Evolutionary conservation across 2,797 vertebrate species (phyloP).

Genomic region (Macropus fuliginosus): DNA sequence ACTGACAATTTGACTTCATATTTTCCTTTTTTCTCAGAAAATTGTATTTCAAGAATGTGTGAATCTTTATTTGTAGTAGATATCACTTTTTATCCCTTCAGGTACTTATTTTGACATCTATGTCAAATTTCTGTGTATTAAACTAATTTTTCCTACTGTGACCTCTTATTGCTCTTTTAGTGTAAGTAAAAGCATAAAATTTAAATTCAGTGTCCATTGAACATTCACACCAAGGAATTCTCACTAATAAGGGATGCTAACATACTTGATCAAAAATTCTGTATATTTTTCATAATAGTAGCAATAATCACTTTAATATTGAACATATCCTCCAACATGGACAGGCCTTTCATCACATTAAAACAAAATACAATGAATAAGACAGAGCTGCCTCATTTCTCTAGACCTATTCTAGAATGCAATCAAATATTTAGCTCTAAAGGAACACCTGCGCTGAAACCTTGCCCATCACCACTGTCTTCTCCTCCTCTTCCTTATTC

Average conservation of each 20-base stretch:
- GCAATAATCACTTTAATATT: rapidly evolving
- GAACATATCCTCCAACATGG: rapidly evolving
- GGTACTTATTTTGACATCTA: neutral
- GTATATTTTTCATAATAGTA: neutral
- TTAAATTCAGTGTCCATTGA: neutral
- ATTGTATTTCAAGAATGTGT: neutral
- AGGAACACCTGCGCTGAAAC: slow-evolving; percentile 79
- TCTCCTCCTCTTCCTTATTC: slow-evolving; percentile 48
- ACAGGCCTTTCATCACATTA: neutral
- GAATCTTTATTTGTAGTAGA: neutral
- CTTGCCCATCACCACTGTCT: slow-evolving; percentile 52
- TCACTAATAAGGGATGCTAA: neutral
- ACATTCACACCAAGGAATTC: neutral
- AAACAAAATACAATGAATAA: neutral
- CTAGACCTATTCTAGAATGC: slow-evolving; percentile 71
- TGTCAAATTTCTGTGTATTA: rapidly evolving
- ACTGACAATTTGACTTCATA: neutral
- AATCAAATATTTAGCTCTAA: slow-evolving; percentile 68
- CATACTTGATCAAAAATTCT: neutral
- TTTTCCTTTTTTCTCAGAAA: neutral
- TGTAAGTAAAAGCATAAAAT: neutral
- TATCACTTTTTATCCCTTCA: neutral
- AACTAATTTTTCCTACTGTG: neutral
- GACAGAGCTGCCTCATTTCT: slow-evolving; percentile 72
- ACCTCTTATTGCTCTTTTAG: neutral